Evolutionary conservation across 2,113 vertebrate species (phyloP).

Genomic region (Hypomesus transpacificus): DNA sequence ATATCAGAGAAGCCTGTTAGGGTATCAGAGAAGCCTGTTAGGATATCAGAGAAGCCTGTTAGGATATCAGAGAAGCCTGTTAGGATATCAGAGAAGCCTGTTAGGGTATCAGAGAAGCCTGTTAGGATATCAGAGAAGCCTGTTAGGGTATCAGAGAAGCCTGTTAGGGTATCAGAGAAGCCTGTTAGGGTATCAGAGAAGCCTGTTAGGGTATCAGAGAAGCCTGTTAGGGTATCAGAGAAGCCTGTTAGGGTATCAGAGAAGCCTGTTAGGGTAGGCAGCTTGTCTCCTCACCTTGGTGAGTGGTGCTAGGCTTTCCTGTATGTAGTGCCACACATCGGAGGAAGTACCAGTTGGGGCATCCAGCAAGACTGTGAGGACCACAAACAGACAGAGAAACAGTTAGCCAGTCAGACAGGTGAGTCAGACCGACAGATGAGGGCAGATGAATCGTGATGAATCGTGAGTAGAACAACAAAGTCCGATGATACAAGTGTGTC

Average conservation of each 20-base stretch:
- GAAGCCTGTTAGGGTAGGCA: neutral
- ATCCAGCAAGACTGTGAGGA: constrained; percentile 71
- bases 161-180: neutral
- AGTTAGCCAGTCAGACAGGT: too few relatives aligned
- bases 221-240: too few relatives aligned
- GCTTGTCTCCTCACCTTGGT: constrained; percentile 63
- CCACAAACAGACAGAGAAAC: neutral
- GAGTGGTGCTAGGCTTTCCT: constrained; percentile 67
- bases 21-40: too few relatives aligned
- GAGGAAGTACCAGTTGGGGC: constrained; percentile 76
- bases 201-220: too few relatives aligned
- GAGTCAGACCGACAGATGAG: too few relatives aligned
- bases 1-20: too few relatives aligned
- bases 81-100: too few relatives aligned
- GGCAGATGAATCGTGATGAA: too few relatives aligned
- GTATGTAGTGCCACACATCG: constrained; percentile 74
- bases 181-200: too few relatives aligned
- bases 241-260: neutral
- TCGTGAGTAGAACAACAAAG: neutral
- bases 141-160: neutral
- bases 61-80: too few relatives aligned
- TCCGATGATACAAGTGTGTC: neutral
- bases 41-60: too few relatives aligned
- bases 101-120: neutral
- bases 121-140: too few relatives aligned